A percentile compares a stretch with the other conserved stretches of the same genome.
Evolutionary conservation across 1,140 invertebrate species (phyloP).

Genomic region (Bemisia tabaci): DNA sequence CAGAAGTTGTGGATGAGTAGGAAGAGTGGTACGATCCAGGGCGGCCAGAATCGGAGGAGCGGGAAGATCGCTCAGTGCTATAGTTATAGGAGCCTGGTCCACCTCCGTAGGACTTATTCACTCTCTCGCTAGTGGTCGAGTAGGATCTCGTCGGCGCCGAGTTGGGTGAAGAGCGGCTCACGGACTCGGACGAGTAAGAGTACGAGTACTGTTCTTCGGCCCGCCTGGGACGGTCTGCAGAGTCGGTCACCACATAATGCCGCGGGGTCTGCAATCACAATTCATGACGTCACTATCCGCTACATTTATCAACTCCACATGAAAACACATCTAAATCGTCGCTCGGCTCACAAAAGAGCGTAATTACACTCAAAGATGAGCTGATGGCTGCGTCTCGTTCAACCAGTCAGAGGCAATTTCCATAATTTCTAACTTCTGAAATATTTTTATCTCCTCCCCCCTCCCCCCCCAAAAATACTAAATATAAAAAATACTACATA

Average conservation of each 20-base stretch:
- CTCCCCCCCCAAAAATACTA: too few species aligned
- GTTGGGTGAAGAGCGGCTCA: conserved; percentile 29
- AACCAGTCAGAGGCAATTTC: too few species aligned
- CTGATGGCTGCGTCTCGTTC: too few species aligned
- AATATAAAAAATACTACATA: too few species aligned
- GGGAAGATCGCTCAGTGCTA: conserved; percentile 52
- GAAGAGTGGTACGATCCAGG: conserved; percentile 60
- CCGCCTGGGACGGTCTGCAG: conserved; percentile 48
- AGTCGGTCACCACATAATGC: conserved; percentile 67
- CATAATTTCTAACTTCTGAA: too few species aligned
- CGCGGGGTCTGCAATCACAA: conserved; percentile 49
- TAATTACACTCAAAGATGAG: too few species aligned
- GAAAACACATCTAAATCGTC: too few species aligned
- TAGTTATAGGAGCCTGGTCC: conserved; percentile 55
- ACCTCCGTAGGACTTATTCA: conserved; percentile 40
- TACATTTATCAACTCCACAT: too few species aligned
- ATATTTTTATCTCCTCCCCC: too few species aligned
- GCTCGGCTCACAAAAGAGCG: too few species aligned
- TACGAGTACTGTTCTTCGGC: conserved; percentile 68
- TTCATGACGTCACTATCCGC: not conserved
- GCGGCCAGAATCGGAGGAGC: conserved; percentile 41
- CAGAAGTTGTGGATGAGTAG: conserved; percentile 57
- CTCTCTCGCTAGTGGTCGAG: conserved; percentile 48
- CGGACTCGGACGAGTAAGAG: conserved; percentile 48
- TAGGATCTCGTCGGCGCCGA: conserved; percentile 36